These are phyloP conservation scores for Drosophila merina DNA, from an alignment of 2,888 invertebrate species.

Conservation along the genomic window DNA sequence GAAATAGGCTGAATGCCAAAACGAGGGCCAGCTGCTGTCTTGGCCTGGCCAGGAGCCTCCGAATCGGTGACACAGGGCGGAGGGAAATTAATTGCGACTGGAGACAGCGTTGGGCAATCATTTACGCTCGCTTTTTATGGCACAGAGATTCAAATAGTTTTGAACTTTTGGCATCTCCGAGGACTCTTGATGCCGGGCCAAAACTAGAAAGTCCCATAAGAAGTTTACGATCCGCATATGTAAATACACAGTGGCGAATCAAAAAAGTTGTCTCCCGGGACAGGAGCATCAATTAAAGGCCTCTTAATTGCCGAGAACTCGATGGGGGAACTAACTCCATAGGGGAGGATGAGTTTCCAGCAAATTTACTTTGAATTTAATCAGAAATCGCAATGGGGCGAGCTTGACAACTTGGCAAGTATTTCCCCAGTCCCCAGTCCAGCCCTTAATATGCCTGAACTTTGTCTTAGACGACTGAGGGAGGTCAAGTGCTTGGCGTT, in stretches of 20 bases:
- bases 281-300: slow-evolving; percentile 52
- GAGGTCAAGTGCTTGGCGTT: background rate
- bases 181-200: slow-evolving; percentile 67
- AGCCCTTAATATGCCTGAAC: background rate
- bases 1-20: slow-evolving; percentile 54
- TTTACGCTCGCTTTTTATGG: slow-evolving; percentile 52
- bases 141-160: slow-evolving; percentile 65
- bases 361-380: slow-evolving; percentile 46
- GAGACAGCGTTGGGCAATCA: slow-evolving; percentile 40
- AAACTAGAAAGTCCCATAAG: slow-evolving; percentile 74
- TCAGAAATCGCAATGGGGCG: slow-evolving; percentile 14
- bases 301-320: slow-evolving; percentile 47
- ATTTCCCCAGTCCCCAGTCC: background rate
- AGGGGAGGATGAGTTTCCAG: slow-evolving; percentile 20
- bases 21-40: slow-evolving; percentile 43
- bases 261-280: background rate
- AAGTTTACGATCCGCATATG: slow-evolving; percentile 71
- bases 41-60: slow-evolving; percentile 13
- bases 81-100: slow-evolving; percentile 24
- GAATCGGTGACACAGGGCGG: slow-evolving; percentile 9
- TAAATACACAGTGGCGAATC: slow-evolving; percentile 62
- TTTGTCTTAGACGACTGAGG: background rate
- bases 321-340: slow-evolving; percentile 3
- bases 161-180: slow-evolving; percentile 62
- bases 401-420: slow-evolving; percentile 11